Evolutionary conservation across 2,888 invertebrate species (phyloP).

Genomic region (Mycogona germanica): DNA sequence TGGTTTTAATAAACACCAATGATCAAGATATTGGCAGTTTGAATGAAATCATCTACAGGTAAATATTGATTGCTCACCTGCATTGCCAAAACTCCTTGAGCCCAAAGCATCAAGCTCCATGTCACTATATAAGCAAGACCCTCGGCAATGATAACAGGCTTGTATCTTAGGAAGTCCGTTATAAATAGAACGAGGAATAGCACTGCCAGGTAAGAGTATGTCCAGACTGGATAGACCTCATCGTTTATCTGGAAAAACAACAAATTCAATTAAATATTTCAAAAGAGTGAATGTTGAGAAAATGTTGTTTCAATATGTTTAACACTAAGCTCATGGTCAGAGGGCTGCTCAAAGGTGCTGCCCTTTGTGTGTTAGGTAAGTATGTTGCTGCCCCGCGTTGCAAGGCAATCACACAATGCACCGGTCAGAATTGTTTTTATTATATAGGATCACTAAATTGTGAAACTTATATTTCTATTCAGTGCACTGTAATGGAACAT

Average conservation of each 20-base stretch:
- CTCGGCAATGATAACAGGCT: conserved; percentile 74
- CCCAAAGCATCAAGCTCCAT: conserved; percentile 62
- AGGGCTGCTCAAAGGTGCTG: no score
- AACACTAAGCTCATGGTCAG: no score
- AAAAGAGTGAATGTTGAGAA: neutral
- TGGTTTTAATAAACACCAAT: no score
- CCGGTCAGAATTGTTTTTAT: no score
- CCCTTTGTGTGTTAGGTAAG: no score
- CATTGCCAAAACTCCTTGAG: conserved; percentile 52
- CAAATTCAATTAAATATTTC: no score
- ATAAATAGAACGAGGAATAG: conserved; percentile 64
- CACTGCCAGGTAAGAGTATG: conserved; percentile 62
- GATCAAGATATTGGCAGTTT: no score
- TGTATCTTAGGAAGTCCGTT: conserved; percentile 68
- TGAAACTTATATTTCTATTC: no score
- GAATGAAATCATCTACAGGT: neutral
- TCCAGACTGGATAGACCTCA: conserved; percentile 73
- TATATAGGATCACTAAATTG: no score
- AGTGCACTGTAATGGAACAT: no score
- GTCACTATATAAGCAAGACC: conserved; percentile 57
- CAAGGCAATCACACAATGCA: neutral
- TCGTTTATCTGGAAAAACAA: conserved; percentile 46
- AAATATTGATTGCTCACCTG: conserved; percentile 40
- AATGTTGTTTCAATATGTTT: no score
- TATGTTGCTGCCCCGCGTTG: no score